A percentile compares a stretch with the other conserved stretches of the same genome.
Evolutionary conservation across 1,140 invertebrate genomes (phyloP).

Genomic region (Scaptomyza graminum): DNA sequence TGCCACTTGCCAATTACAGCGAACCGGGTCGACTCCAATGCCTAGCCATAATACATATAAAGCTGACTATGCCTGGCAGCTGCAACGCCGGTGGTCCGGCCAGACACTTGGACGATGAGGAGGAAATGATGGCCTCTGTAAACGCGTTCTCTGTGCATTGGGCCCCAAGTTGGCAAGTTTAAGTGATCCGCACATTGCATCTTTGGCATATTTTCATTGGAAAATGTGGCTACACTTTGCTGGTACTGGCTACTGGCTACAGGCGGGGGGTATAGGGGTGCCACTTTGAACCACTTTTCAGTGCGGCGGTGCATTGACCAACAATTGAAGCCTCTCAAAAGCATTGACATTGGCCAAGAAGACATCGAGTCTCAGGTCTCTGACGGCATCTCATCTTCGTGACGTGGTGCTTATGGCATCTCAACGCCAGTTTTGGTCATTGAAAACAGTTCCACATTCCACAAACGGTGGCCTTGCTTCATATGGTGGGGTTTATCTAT

Average conservation of each 20-base stretch:
- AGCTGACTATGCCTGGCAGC: conserved; percentile 37
- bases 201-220: conserved; percentile 68
- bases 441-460: conserved; percentile 42
- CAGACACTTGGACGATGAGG: conserved; percentile 63
- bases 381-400: conserved; percentile 9
- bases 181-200: conserved; percentile 35
- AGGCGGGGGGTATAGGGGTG: not conserved
- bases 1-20: conserved; percentile 79
- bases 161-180: conserved; percentile 32
- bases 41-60: conserved; percentile 5
- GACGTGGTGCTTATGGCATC: conserved; percentile 29
- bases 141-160: conserved; percentile 52
- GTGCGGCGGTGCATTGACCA: conserved; percentile 62
- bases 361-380: not conserved
- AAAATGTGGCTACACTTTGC: conserved; percentile 33
- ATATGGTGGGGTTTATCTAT: conserved; percentile 22
- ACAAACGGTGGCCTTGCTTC: conserved; percentile 33
- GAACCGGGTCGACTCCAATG: conserved; percentile 12
- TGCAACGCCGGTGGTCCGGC: conserved; percentile 63
- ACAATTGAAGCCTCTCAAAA: conserved; percentile 68
- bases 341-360: conserved; percentile 63
- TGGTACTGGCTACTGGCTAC: too few species aligned
- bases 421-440: conserved; percentile 35
- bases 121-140: conserved; percentile 47
- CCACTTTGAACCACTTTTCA: conserved; percentile 63